A percentile compares a stretch with the other conserved stretches of the same genome.
Evolutionary conservation across 2,113 vertebrate genomes (phyloP).

Genomic region (Anguilla rostrata): DNA sequence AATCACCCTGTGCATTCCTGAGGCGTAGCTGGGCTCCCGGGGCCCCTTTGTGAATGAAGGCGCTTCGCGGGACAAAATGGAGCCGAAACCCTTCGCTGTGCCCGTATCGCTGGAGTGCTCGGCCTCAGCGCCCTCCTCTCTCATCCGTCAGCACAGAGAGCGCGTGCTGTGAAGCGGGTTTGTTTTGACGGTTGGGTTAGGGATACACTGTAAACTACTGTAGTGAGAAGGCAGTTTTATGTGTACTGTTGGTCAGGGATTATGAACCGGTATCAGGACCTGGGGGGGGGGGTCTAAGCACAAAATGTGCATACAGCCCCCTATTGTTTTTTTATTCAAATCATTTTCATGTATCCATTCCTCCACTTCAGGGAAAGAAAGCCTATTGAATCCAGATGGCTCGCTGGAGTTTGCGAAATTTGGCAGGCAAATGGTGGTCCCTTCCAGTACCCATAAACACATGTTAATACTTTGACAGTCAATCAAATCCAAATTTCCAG

Average conservation of each 20-base stretch:
- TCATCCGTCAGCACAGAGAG: background rate
- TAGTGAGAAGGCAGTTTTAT: background rate
- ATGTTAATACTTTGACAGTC: background rate
- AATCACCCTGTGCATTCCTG: constrained; percentile 6
- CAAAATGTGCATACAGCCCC: background rate
- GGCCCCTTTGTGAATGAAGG: background rate
- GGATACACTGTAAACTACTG: background rate
- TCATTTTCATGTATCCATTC: background rate
- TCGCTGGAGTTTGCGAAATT: no score
- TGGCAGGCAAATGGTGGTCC: background rate
- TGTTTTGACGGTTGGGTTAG: background rate
- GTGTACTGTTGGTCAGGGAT: background rate
- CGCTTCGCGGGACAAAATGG: background rate
- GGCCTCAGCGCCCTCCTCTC: background rate
- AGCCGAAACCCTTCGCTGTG: background rate
- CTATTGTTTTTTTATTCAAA: background rate
- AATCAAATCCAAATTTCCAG: background rate
- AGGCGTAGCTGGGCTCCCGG: background rate
- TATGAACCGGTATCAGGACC: background rate
- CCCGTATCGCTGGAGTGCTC: background rate
- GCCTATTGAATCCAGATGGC: background rate
- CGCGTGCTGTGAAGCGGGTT: background rate
- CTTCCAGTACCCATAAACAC: background rate
- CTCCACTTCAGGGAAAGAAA: background rate
- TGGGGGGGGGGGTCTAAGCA: background rate